phyloP scores from a whole-genome alignment of 2,888 invertebrate genomes.

The Rhagonycha lutea region DNA sequence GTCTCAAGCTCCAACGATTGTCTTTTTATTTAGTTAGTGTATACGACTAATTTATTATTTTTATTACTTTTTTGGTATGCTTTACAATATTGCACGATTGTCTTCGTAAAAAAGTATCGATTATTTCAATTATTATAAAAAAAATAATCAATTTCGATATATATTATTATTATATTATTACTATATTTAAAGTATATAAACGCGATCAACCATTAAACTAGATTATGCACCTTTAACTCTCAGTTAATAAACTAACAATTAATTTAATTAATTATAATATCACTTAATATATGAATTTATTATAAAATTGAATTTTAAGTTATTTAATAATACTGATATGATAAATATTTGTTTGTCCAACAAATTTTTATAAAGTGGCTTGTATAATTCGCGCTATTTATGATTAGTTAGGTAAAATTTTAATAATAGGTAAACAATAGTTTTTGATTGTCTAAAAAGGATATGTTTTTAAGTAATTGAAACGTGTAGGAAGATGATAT shows the following conservation, averaged over 20 bases:
- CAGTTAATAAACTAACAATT: background rate
- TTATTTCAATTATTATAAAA: background rate
- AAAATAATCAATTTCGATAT: background rate
- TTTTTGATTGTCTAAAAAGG: conserved; percentile 36
- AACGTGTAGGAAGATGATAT: conserved; percentile 48
- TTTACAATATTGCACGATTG: conserved; percentile 52
- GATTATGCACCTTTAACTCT: background rate
- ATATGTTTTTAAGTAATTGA: conserved; percentile 47
- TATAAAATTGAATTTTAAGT: conserved; percentile 8
- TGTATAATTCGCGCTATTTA: background rate
- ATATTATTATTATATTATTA: background rate
- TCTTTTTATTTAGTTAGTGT: conserved; percentile 31
- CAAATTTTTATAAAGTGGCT: conserved; percentile 9
- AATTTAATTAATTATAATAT: background rate
- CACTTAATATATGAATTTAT: background rate
- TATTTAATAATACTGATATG: conserved; percentile 27
- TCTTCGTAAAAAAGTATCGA: conserved; percentile 33
- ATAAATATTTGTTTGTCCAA: conserved; percentile 6
- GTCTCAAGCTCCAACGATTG: conserved; percentile 12
- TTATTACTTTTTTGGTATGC: conserved; percentile 43
- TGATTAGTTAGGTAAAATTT: background rate
- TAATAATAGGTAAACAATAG: background rate
- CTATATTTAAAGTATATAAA: background rate
- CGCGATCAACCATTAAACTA: background rate
- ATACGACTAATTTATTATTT: conserved; percentile 21